A percentile compares a stretch with the other conserved stretches of the same genome.
Evolutionary conservation across 2,888 invertebrate species (phyloP).

Genomic region (Meliscaeva auricollis): DNA sequence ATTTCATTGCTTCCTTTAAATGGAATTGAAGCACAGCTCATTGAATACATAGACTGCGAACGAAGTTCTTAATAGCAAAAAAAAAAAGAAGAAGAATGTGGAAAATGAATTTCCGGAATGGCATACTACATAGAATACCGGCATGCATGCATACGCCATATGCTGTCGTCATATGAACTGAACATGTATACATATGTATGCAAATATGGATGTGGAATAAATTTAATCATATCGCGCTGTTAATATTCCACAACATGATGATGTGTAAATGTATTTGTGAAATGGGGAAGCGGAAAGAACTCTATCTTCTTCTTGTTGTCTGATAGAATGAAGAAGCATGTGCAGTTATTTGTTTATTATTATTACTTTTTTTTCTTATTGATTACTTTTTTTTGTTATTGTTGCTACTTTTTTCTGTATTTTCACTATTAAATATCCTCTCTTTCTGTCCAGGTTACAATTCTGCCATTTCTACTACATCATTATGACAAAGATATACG

Average conservation of each 20-base stretch:
- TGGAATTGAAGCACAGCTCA: constrained; percentile 23
- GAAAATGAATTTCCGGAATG: constrained; percentile 69
- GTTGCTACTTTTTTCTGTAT: too few species aligned
- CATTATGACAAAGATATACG: background rate
- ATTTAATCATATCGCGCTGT: constrained; percentile 58
- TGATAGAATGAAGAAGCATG: background rate
- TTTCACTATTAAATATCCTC: constrained; percentile 26
- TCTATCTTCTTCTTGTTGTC: constrained; percentile 25
- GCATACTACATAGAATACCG: background rate
- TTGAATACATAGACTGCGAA: background rate
- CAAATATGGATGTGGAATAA: constrained; percentile 33
- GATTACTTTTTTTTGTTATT: constrained; percentile 59
- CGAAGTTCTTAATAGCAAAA: constrained; percentile 36
- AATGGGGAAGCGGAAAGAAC: constrained; percentile 58
- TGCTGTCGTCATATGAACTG: too few species aligned
- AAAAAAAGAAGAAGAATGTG: constrained; percentile 11
- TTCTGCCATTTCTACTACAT: background rate
- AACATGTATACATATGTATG: background rate
- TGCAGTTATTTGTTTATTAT: constrained; percentile 64
- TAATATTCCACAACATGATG: constrained; percentile 32
- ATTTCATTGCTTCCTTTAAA: constrained; percentile 54
- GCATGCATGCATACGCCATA: background rate
- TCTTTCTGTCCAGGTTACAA: background rate
- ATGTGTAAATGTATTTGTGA: background rate
- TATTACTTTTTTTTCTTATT: constrained; percentile 15